Evolutionary conservation across 1,140 invertebrate species (phyloP).

Genomic region (Globodera ellingtonae): DNA sequence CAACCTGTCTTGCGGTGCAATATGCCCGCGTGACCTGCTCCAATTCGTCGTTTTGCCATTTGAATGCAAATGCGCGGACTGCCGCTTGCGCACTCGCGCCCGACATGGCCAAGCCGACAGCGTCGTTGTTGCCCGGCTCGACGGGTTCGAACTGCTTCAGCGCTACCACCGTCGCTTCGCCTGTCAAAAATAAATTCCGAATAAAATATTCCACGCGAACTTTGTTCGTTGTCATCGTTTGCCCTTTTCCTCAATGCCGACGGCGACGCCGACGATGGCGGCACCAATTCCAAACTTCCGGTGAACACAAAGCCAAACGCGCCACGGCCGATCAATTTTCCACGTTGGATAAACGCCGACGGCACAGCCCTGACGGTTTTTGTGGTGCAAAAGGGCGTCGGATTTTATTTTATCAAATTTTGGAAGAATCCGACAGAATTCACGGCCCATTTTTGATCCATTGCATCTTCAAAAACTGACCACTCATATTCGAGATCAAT

Average conservation of each 20-base stretch:
- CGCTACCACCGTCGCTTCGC: conserved; percentile 74
- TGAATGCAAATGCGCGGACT: conserved; percentile 74
- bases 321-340: conserved; percentile 83
- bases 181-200: not conserved
- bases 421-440: not conserved
- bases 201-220: not conserved
- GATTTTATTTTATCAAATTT: not conserved
- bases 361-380: conserved; percentile 71
- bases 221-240: not conserved
- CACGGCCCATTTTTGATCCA: not conserved
- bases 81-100: conserved; percentile 72
- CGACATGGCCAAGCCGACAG: conserved; percentile 45
- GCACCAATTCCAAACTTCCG: conserved; percentile 16
- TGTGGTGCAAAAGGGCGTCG: conserved; percentile 51
- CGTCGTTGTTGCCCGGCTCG: conserved; percentile 71
- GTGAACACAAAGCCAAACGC: conserved; percentile 94
- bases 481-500: conserved; percentile 74
- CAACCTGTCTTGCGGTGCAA: conserved; percentile 87
- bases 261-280: not conserved
- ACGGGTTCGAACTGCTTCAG: conserved; percentile 91
- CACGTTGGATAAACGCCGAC: conserved; percentile 79
- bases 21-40: conserved; percentile 92
- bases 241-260: not conserved
- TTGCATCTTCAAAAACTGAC: not conserved
- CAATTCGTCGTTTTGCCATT: conserved; percentile 86